These are phyloP conservation scores for Physeter macrocephalus DNA, from an alignment of 2,113 vertebrate species.

Conservation along the genomic window DNA sequence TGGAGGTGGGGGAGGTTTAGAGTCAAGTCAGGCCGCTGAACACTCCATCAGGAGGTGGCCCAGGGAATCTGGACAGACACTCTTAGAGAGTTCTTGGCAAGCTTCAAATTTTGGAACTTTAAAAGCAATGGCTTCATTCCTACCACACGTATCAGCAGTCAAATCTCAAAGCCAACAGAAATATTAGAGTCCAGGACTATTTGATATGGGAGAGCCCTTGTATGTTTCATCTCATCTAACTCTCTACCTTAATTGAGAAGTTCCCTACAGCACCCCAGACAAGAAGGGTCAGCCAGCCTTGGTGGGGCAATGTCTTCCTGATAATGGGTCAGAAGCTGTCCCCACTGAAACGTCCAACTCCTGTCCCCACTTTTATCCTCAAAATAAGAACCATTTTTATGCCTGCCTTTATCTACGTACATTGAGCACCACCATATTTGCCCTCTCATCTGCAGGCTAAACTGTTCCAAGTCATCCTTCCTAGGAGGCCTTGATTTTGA, in stretches of 20 bases:
- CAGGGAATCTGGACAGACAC: background rate
- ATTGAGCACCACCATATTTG: too few species aligned
- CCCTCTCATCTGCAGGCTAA: background rate
- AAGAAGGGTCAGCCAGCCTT: background rate
- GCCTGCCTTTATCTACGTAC: background rate
- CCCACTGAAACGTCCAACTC: background rate
- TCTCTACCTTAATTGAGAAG: background rate
- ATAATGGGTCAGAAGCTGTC: background rate
- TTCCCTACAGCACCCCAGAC: background rate
- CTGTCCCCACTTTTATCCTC: background rate
- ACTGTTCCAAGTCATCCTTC: background rate
- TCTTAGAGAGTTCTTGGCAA: background rate
- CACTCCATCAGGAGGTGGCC: background rate
- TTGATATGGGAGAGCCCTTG: background rate
- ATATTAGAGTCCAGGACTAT: background rate
- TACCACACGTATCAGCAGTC: background rate
- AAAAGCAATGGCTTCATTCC: constrained; percentile 9
- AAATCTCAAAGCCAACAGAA: constrained; percentile 7
- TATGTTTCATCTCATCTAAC: background rate
- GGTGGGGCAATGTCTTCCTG: background rate
- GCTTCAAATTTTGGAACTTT: background rate
- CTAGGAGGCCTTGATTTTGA: background rate
- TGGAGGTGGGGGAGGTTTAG: background rate
- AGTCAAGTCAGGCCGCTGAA: background rate
- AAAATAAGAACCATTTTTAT: background rate